Evolutionary conservation across 2,113 vertebrate genomes (phyloP).

Genomic region (Panthera uncia): DNA sequence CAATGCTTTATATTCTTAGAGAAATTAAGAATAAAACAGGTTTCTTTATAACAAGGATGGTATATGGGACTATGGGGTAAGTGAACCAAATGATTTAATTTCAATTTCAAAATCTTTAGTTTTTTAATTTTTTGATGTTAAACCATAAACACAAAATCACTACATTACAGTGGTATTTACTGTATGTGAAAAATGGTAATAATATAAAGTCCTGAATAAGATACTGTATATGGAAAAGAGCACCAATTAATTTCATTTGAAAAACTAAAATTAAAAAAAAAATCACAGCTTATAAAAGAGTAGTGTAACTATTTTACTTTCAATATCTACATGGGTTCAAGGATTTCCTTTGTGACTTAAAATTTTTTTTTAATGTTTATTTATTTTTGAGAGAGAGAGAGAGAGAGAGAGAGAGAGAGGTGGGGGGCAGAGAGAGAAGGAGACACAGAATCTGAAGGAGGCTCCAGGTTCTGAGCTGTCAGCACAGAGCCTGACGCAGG

Average conservation of each 20-base stretch:
- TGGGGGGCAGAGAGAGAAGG: too few relatives aligned
- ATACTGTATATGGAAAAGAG: not conserved
- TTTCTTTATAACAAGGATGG: not conserved
- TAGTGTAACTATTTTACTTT: not conserved
- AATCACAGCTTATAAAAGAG: not conserved
- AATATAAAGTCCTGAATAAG: not conserved
- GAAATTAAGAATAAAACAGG: not conserved
- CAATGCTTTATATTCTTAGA: not conserved
- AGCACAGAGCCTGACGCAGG: too few relatives aligned
- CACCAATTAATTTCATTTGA: not conserved
- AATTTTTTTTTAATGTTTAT: too few relatives aligned
- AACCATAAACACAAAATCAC: not conserved
- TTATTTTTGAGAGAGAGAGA: too few relatives aligned
- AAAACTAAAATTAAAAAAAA: not conserved
- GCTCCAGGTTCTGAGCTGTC: too few relatives aligned
- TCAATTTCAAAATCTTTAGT: not conserved
- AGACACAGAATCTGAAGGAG: too few relatives aligned
- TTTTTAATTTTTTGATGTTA: constrained; percentile 4
- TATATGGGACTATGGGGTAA: not conserved
- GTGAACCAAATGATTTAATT: not conserved
- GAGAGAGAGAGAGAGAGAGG: too few relatives aligned
- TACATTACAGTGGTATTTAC: not conserved
- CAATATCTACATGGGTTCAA: not conserved
- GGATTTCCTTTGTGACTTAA: not conserved
- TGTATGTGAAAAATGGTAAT: not conserved